Percentiles rank a stretch among this genome's conserved stretches.
phyloP scores from a whole-genome alignment of 2,113 vertebrate species.

The Hippotragus niger region DNA sequence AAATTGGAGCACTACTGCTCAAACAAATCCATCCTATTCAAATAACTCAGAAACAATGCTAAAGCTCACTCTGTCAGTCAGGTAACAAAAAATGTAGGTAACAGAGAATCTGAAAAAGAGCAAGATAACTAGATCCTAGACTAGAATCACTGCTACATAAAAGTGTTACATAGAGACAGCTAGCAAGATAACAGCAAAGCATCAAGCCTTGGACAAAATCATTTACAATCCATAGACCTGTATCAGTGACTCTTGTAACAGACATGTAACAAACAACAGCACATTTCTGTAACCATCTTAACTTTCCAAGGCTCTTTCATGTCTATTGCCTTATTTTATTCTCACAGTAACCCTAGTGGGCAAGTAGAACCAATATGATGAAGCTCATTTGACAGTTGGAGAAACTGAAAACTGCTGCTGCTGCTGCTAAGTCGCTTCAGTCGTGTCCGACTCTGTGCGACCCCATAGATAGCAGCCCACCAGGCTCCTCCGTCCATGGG shows the following conservation, averaged over 20 bases:
- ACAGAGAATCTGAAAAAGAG: not conserved
- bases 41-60: constrained; percentile 10
- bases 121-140: not conserved
- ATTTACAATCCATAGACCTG: not conserved
- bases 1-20: not conserved
- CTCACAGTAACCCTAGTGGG: not conserved
- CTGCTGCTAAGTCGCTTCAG: too few species aligned
- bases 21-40: not conserved
- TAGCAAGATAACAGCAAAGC: not conserved
- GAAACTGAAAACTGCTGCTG: not conserved
- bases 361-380: not conserved
- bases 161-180: not conserved
- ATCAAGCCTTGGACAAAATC: not conserved
- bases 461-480: too few species aligned
- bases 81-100: not conserved
- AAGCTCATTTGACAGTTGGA: not conserved
- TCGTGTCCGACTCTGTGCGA: too few species aligned
- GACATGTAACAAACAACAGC: not conserved
- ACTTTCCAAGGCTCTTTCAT: not conserved
- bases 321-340: not conserved
- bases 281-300: not conserved
- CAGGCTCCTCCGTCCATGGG: too few species aligned
- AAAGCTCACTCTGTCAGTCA: not conserved
- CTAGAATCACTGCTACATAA: not conserved
- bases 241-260: not conserved